Base-by-base conservation (phyloP, 2,113 vertebrate genomes). In the Grammomys dolichurus region DNA sequence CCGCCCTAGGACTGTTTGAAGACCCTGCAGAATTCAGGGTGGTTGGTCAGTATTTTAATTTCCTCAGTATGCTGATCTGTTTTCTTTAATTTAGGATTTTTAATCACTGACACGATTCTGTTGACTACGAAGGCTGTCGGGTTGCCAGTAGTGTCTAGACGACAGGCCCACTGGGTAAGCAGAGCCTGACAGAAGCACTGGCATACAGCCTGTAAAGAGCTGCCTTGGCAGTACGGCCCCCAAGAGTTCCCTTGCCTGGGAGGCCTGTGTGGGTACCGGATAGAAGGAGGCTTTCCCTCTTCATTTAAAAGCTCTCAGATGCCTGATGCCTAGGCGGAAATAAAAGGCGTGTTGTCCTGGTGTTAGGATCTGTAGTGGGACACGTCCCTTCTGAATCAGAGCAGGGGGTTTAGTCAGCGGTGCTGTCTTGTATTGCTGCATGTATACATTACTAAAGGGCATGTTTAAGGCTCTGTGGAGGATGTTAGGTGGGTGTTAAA, bases 21-120 rank as follows among this genome's bases (percentile, higher is more conserved):
- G 67, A 70, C 67, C 31, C 67, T 69, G 31, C 4, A 70, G 67
- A 33, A 36, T 16, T 36, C 33, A 28, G 65, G 16, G 36, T n/a
- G 69, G 33, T 70, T 33, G 33, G 69, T n/a, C 2, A 58, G 20
- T 69, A 7, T 60, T 70, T 88, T 81, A 80, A 78, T 72, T 87
- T 24, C 16, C 16, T 22, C 43, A 20, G 91, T 69, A 67, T 73
- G 31, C 72, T 93, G 72, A 73, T 91, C 60, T 76, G 2, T 90
- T 91, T 93, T 60, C 24, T 65, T 80, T 89, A 82, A 82, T 92
- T 78, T 91, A 56, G 40, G 22, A 60, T 89, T 89, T 75, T 91
- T 72, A 40, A 80, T 67, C 51, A 81, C 33, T 48, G 28, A 80
- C 24, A 69, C 56, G 43, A 85, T 86, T 86, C 80, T 73, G 48